Percentiles rank a stretch among this genome's conserved stretches.
Conservation (phyloP, 2,113 vertebrate species). For the Corapipo altera region DNA sequence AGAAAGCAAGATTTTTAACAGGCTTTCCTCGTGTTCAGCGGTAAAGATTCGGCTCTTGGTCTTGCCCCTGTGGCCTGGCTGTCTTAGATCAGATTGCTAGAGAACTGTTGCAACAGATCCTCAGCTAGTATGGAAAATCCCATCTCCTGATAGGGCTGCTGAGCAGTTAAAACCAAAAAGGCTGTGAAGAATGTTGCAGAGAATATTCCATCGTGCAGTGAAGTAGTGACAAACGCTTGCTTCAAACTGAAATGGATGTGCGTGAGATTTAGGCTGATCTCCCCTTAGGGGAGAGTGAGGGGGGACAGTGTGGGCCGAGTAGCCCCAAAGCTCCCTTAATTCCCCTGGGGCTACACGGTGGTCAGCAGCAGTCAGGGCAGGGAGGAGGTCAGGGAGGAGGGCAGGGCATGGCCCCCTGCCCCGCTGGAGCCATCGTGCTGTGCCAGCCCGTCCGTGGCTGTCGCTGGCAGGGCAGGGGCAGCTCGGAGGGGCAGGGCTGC, state of each 20-base stretch:
- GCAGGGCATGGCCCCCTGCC: neutral
- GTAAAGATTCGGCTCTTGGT: neutral
- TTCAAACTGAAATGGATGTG: neutral
- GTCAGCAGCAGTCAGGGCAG: neutral
- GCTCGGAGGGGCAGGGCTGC: neutral
- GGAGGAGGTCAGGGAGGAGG: neutral
- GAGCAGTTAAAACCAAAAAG: neutral
- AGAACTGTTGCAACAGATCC: neutral
- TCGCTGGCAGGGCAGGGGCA: neutral
- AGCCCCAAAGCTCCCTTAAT: neutral
- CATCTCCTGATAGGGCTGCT: neutral
- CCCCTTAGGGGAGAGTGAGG: too few relatives aligned
- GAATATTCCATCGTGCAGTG: neutral
- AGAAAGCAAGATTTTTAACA: neutral
- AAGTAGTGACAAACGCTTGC: neutral
- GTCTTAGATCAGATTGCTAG: neutral
- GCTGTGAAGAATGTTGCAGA: neutral
- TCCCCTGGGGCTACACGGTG: neutral
- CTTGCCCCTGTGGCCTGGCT: neutral
- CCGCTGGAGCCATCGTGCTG: neutral
- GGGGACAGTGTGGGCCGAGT: neutral
- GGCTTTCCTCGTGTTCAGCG: neutral
- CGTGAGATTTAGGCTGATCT: neutral
- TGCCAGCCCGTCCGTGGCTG: neutral
- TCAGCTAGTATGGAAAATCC: neutral